A percentile compares a stretch with the other conserved stretches of the same genome.
phyloP scores from a whole-genome alignment of 2,888 invertebrate species.

The Trichogramma evanescens region DNA sequence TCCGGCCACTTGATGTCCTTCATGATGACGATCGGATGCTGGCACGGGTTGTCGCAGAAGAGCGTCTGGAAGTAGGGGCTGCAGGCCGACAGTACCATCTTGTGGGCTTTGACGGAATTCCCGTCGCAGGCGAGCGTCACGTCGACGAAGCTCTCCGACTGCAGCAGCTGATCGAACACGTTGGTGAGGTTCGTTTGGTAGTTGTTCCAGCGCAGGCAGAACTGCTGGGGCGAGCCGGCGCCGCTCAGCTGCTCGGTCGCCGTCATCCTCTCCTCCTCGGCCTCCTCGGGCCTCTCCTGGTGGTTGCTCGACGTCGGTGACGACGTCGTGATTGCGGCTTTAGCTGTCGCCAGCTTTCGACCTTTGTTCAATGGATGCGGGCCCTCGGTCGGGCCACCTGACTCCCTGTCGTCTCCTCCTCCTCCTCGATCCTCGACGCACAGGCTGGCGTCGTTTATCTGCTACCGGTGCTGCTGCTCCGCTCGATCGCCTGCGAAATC shows the following conservation, averaged over 20 bases:
- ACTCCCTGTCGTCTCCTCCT: not conserved
- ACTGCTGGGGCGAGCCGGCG: constrained; percentile 67
- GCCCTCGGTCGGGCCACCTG: not conserved
- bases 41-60: constrained; percentile 87
- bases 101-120: constrained; percentile 84
- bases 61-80: constrained; percentile 87
- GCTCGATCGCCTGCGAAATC: no score
- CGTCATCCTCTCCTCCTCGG: not conserved
- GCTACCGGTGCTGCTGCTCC: constrained; percentile 11
- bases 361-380: not conserved
- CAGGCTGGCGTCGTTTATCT: not conserved
- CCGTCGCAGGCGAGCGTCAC: constrained; percentile 89
- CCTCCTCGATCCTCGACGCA: not conserved
- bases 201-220: constrained; percentile 89
- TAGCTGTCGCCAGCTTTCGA: no score
- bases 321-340: no score
- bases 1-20: constrained; percentile 87
- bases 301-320: not conserved
- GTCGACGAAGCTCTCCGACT: constrained; percentile 84
- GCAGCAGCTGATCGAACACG: constrained; percentile 82
- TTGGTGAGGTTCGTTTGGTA: constrained; percentile 83
- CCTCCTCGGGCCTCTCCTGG: not conserved
- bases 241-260: constrained; percentile 49
- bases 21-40: constrained; percentile 89
- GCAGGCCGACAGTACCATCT: constrained; percentile 88